These are phyloP conservation scores for Clarias fuscus DNA, from an alignment of 2,797 vertebrate species.

Conservation along the genomic window DNA sequence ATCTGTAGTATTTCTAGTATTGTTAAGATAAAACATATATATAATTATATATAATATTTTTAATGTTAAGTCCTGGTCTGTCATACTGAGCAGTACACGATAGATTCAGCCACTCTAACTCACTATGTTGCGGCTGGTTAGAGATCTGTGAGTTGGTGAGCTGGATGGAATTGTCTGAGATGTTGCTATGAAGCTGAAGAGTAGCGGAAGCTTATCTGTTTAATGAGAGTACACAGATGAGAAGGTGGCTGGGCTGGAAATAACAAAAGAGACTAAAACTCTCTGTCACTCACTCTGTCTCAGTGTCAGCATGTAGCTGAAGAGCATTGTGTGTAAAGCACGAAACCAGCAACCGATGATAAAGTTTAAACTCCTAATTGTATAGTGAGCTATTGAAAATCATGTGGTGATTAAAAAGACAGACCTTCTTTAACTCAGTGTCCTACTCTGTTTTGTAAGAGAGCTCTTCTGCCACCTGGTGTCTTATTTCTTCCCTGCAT, in stretches of 20 bases:
- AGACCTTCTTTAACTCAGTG: not conserved
- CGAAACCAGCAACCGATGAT: not conserved
- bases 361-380: not conserved
- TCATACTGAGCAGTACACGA: too few relatives aligned
- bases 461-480: slow-evolving; percentile 47
- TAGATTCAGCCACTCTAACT: too few relatives aligned
- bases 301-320: not conserved
- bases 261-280: not conserved
- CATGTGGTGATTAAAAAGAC: not conserved
- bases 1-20: too few relatives aligned
- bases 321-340: not conserved
- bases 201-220: not conserved
- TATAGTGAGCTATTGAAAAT: not conserved
- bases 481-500: not conserved
- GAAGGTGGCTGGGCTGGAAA: not conserved
- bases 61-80: too few relatives aligned
- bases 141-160: not conserved
- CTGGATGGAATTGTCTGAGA: not conserved
- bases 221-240: too few relatives aligned
- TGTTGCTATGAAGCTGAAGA: not conserved
- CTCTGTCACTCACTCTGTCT: not conserved
- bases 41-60: too few relatives aligned
- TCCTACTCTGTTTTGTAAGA: not conserved
- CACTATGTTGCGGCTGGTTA: not conserved
- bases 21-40: too few relatives aligned